A percentile compares a stretch with the other conserved stretches of the same genome.
phyloP scores from a whole-genome alignment of 2,888 invertebrate genomes.

The Leptinotarsa haldemani region DNA sequence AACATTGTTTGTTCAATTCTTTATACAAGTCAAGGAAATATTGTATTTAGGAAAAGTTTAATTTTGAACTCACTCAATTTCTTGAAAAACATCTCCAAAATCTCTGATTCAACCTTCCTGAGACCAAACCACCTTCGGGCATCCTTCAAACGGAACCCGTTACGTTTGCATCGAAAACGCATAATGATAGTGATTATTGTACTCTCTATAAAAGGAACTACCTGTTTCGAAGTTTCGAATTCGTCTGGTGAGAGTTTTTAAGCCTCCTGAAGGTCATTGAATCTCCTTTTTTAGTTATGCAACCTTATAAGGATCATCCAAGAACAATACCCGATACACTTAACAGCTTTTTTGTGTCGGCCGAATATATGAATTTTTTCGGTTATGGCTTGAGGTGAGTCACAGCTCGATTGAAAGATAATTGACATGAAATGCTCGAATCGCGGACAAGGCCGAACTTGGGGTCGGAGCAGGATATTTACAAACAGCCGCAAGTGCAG shows the following conservation, averaged over 20 bases:
- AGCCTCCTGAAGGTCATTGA: conserved; percentile 28
- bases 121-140: too few relatives aligned
- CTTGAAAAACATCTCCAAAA: too few relatives aligned
- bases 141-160: too few relatives aligned
- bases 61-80: too few relatives aligned
- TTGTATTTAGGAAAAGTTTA: too few relatives aligned
- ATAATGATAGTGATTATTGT: conserved; percentile 17
- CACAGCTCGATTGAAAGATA: conserved; percentile 4
- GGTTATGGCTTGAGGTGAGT: neutral
- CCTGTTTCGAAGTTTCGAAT: conserved; percentile 33
- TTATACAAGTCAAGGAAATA: too few relatives aligned
- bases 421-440: conserved; percentile 1
- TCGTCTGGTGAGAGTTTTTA: conserved; percentile 29
- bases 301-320: conserved; percentile 31
- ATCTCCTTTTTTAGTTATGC: conserved; percentile 30
- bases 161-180: neutral
- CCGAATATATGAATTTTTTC: neutral
- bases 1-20: too few relatives aligned
- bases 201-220: conserved; percentile 34
- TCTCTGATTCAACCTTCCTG: too few relatives aligned
- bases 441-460: conserved; percentile 3
- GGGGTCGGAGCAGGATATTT: neutral
- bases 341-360: conserved; percentile 11
- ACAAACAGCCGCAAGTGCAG: neutral
- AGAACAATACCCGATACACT: conserved; percentile 19